These are phyloP conservation scores for Pycnomerus fuliginosus DNA, from an alignment of 2,888 invertebrate species.

Conservation along the genomic window DNA sequence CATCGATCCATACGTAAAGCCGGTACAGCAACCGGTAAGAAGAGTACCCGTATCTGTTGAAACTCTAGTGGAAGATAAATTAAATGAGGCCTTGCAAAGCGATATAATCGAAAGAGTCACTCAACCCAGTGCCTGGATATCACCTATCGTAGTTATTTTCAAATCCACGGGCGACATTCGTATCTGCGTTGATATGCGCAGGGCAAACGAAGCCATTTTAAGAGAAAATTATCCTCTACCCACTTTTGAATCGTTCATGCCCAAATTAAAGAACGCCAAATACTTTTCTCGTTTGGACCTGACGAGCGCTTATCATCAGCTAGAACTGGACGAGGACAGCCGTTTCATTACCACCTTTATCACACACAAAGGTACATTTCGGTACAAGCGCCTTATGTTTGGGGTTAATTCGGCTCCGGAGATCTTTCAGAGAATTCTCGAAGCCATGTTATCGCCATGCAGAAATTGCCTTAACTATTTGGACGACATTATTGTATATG, in stretches of 20 bases:
- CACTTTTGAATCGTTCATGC: slow-evolving; percentile 32
- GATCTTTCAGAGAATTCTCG: slow-evolving; percentile 36
- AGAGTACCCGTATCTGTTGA: slow-evolving; percentile 16
- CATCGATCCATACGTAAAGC: not conserved
- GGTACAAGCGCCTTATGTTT: slow-evolving; percentile 45
- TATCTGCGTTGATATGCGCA: slow-evolving; percentile 44
- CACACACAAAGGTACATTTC: not conserved
- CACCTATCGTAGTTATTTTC: slow-evolving; percentile 38
- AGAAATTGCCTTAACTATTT: slow-evolving; percentile 36
- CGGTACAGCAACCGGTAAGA: not conserved
- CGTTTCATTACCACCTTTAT: slow-evolving; percentile 27
- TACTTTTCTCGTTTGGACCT: slow-evolving; percentile 31
- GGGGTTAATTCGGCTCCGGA: slow-evolving; percentile 41
- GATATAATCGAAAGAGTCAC: slow-evolving; percentile 42
- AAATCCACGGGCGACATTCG: slow-evolving; percentile 38
- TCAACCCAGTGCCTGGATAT: slow-evolving; percentile 39
- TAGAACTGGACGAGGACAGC: slow-evolving; percentile 27
- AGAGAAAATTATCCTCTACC: slow-evolving; percentile 34
- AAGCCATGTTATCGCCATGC: slow-evolving; percentile 36
- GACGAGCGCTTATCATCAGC: slow-evolving; percentile 35
- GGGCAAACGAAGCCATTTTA: slow-evolving; percentile 40
- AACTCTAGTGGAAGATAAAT: slow-evolving; percentile 24
- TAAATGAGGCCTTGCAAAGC: slow-evolving; percentile 24
- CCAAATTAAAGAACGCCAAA: slow-evolving; percentile 35
- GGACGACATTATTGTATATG: slow-evolving; percentile 38